These are phyloP conservation scores for Busseola fusca DNA, from an alignment of 2,888 invertebrate genomes.

Conservation along the genomic window DNA sequence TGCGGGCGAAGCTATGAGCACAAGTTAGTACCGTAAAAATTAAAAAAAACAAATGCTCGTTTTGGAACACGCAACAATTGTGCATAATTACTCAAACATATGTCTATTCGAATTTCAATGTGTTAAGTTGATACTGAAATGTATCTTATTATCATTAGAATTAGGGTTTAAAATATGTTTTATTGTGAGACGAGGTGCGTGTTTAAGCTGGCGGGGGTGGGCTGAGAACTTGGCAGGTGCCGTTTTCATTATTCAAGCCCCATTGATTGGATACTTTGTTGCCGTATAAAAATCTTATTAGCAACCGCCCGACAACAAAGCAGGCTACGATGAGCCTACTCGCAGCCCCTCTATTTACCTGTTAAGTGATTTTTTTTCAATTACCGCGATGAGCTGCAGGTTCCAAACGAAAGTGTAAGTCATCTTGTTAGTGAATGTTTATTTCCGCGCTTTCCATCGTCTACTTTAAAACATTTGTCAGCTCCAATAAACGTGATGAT, in stretches of 20 bases:
- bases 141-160: constrained; percentile 66
- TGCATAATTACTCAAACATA: constrained; percentile 84
- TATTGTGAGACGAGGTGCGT: constrained; percentile 78
- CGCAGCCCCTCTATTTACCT: constrained; percentile 80
- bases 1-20: not conserved
- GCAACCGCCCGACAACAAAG: constrained; percentile 86
- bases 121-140: constrained; percentile 46
- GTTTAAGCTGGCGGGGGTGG: constrained; percentile 81
- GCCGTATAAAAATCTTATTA: constrained; percentile 89
- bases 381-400: constrained; percentile 84
- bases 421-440: constrained; percentile 86
- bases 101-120: constrained; percentile 70
- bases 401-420: constrained; percentile 84
- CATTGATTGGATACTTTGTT: constrained; percentile 89
- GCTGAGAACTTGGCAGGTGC: constrained; percentile 86
- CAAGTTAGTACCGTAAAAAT: constrained; percentile 44
- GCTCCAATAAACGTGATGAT: constrained; percentile 76
- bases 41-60: constrained; percentile 69
- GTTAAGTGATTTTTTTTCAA: constrained; percentile 89
- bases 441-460: constrained; percentile 74
- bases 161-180: constrained; percentile 72
- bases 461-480: constrained; percentile 71
- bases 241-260: constrained; percentile 88
- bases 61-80: constrained; percentile 79
- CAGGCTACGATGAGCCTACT: constrained; percentile 73